phyloP scores from a whole-genome alignment of 1,140 invertebrate species.

The Andrena cerasifolii region DNA sequence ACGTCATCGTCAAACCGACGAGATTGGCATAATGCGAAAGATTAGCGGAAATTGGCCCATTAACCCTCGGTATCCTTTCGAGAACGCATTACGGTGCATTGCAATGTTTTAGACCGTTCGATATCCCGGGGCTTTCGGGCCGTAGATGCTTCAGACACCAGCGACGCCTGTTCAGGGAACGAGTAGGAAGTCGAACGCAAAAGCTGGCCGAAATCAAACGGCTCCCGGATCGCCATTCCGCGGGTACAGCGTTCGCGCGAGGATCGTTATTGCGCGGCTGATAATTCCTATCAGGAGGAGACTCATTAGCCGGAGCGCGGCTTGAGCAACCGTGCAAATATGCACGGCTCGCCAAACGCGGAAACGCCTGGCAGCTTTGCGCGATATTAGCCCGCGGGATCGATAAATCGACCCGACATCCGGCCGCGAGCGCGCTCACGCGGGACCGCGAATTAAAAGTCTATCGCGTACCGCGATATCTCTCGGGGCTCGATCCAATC shows the following conservation, averaged over 20 bases:
- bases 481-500: not conserved
- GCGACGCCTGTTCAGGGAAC: too few species aligned
- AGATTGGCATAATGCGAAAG: too few species aligned
- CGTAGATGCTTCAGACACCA: too few species aligned
- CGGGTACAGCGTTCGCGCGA: not conserved
- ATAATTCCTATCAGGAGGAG: conserved; percentile 19
- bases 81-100: too few species aligned
- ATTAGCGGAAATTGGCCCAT: too few species aligned
- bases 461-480: not conserved
- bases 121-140: too few species aligned
- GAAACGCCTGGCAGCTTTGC: conserved; percentile 8
- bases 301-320: not conserved
- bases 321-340: conserved; percentile 5
- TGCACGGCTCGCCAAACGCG: not conserved
- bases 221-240: too few species aligned
- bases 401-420: conserved; percentile 13
- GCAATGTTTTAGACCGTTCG: too few species aligned
- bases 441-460: conserved; percentile 1
- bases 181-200: too few species aligned
- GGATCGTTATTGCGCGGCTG: not conserved
- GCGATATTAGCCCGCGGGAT: conserved; percentile 22
- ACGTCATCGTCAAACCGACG: not conserved
- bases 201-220: too few species aligned
- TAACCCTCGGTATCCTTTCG: too few species aligned
- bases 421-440: not conserved